phyloP scores from a whole-genome alignment of 2,797 vertebrate genomes.

The Eospalax fontanierii region DNA sequence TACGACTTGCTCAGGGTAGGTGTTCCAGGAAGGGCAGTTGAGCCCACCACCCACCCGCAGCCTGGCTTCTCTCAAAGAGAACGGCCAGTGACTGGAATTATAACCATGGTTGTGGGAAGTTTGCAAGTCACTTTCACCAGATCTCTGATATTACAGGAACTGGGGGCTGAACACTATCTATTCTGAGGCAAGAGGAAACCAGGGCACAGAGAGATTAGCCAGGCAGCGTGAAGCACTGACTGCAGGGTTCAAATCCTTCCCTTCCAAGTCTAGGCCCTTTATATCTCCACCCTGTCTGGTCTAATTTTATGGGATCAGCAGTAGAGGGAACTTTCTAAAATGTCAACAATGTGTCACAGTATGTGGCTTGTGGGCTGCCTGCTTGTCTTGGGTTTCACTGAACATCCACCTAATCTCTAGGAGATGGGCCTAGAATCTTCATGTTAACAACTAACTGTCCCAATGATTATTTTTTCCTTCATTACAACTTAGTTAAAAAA shows the following conservation, averaged over 20 bases:
- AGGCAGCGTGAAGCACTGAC: conserved; percentile 8
- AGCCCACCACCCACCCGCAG: neutral
- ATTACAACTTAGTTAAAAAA: neutral
- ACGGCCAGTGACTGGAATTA: neutral
- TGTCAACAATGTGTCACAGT: neutral
- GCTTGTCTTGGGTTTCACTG: neutral
- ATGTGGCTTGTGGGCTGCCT: neutral
- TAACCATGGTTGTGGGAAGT: neutral
- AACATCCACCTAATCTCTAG: neutral
- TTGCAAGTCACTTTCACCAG: neutral
- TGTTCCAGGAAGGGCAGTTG: neutral
- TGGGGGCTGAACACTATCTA: neutral
- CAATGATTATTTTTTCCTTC: neutral
- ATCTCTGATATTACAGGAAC: conserved; percentile 14
- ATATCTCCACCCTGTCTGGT: neutral
- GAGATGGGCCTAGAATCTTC: neutral
- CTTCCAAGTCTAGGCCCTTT: neutral
- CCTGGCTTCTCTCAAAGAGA: neutral
- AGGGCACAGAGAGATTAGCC: conserved; percentile 47
- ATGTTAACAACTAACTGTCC: neutral
- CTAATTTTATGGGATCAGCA: neutral
- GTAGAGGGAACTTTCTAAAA: neutral
- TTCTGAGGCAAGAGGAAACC: conserved; percentile 22
- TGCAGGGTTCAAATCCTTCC: neutral
- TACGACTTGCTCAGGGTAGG: neutral